Conservation (phyloP, 2,113 vertebrate species). For the Vanacampus margaritifer region DNA sequence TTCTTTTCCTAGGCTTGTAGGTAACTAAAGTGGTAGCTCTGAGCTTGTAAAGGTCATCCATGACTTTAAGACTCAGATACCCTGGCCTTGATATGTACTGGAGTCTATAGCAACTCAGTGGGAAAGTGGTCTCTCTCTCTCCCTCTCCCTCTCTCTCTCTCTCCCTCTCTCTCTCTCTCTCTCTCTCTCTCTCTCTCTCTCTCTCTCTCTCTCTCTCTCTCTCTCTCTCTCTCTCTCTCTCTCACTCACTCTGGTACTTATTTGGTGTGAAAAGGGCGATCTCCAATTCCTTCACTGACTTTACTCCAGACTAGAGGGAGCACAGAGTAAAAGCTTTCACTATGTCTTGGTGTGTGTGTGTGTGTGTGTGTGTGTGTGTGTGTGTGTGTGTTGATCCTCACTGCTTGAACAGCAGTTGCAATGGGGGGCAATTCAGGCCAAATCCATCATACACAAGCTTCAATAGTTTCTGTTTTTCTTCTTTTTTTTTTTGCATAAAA, state of each 20-base stretch:
- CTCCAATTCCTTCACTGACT: slow-evolving; percentile 40
- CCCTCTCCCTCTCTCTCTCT: slow-evolving; percentile 1
- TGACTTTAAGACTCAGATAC: slow-evolving; percentile 65
- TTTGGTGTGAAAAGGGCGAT: slow-evolving; percentile 68
- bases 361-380: slow-evolving; percentile 15
- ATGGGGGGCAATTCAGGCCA: slow-evolving; percentile 15
- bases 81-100: slow-evolving; percentile 64
- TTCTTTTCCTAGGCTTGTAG: slow-evolving; percentile 65
- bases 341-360: slow-evolving; percentile 19
- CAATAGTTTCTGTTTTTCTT: not conserved
- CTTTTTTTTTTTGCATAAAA: not conserved
- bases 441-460: slow-evolving; percentile 14
- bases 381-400: not conserved
- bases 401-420: not conserved
- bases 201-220: slow-evolving; percentile 10
- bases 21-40: slow-evolving; percentile 71
- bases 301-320: slow-evolving; percentile 53
- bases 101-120: slow-evolving; percentile 58
- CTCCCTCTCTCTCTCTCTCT: slow-evolving; percentile 14
- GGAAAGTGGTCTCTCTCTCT: slow-evolving; percentile 43
- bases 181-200: not conserved
- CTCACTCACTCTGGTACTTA: slow-evolving; percentile 44
- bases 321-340: slow-evolving; percentile 46
- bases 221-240: slow-evolving; percentile 4
- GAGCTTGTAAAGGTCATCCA: slow-evolving; percentile 75